Evolutionary conservation across 2,797 vertebrate genomes (phyloP).

Genomic region (Chromis chromis): DNA sequence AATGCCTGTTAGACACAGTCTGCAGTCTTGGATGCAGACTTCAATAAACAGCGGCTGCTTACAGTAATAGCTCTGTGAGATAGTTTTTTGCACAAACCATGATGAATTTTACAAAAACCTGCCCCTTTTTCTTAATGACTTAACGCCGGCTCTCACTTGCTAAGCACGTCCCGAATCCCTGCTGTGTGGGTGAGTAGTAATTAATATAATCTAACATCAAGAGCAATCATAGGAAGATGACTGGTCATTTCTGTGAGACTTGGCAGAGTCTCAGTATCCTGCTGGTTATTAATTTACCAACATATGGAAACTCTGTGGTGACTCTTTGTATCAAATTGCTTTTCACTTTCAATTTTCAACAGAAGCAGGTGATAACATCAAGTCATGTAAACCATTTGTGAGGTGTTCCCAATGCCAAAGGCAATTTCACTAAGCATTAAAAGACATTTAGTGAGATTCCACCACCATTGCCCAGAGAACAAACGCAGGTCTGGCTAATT

Average conservation of each 20-base stretch:
- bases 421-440: slow-evolving; percentile 82
- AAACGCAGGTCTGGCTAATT: slow-evolving; percentile 81
- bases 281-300: slow-evolving; percentile 99
- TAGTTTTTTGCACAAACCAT: slow-evolving; percentile 58
- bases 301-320: slow-evolving; percentile 98
- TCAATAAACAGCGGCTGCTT: slow-evolving; percentile 26
- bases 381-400: slow-evolving; percentile 85
- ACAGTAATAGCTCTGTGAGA: slow-evolving; percentile 31
- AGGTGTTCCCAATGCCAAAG: slow-evolving; percentile 80
- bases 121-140: slow-evolving; percentile 79
- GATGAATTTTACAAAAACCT: slow-evolving; percentile 68
- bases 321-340: slow-evolving; percentile 93
- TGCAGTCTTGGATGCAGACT: slow-evolving; percentile 44
- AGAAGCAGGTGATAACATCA: slow-evolving; percentile 85
- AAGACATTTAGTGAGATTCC: slow-evolving; percentile 82
- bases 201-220: slow-evolving; percentile 98
- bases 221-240: slow-evolving; percentile 95
- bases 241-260: slow-evolving; percentile 95
- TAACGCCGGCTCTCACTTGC: slow-evolving; percentile 83
- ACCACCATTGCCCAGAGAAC: slow-evolving; percentile 82
- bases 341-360: slow-evolving; percentile 87
- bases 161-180: slow-evolving; percentile 85
- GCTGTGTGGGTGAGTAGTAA: slow-evolving; percentile 91
- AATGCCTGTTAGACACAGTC: slow-evolving; percentile 41
- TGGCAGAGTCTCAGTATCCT: slow-evolving; percentile 98